phyloP scores from a whole-genome alignment of 2,797 vertebrate genomes.

The Alcedo atthis region DNA sequence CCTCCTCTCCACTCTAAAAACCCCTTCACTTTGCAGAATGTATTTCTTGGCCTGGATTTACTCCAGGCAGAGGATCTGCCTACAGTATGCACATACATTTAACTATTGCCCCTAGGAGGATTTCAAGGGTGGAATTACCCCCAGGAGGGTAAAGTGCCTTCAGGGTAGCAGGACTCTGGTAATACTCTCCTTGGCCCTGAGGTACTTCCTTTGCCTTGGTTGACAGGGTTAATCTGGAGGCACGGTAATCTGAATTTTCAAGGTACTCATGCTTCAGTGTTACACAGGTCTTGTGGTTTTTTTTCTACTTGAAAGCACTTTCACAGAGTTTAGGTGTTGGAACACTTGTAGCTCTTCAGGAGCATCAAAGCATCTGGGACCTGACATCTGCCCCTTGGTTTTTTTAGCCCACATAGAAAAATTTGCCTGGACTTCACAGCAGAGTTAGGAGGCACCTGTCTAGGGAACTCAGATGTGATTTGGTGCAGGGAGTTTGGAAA shows the following conservation, averaged over 20 bases:
- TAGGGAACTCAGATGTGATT: not conserved
- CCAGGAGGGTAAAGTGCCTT: not conserved
- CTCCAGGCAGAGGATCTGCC: not conserved
- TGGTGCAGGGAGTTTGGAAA: accelerated
- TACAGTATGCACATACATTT: not conserved
- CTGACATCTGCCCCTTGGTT: not conserved
- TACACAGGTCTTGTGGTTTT: not conserved
- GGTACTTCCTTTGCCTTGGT: not conserved
- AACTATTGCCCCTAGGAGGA: not conserved
- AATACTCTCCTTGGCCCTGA: accelerated
- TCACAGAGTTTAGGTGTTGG: not conserved
- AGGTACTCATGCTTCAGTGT: not conserved
- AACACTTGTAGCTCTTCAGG: not conserved
- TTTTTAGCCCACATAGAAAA: not conserved
- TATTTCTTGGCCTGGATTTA: not conserved
- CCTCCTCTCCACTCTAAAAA: not conserved
- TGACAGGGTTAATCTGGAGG: not conserved
- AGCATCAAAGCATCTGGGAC: not conserved
- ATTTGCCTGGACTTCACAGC: not conserved
- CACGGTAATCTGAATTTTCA: not conserved
- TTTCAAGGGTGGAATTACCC: not conserved
- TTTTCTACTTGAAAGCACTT: not conserved
- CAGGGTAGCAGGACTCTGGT: not conserved
- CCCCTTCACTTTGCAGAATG: not conserved
- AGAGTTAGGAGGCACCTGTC: not conserved